Evolutionary conservation across 1,140 invertebrate genomes (phyloP), one percentile per base, ranked within the genome.

Genomic region (Diorhabda sublineata): DNA sequence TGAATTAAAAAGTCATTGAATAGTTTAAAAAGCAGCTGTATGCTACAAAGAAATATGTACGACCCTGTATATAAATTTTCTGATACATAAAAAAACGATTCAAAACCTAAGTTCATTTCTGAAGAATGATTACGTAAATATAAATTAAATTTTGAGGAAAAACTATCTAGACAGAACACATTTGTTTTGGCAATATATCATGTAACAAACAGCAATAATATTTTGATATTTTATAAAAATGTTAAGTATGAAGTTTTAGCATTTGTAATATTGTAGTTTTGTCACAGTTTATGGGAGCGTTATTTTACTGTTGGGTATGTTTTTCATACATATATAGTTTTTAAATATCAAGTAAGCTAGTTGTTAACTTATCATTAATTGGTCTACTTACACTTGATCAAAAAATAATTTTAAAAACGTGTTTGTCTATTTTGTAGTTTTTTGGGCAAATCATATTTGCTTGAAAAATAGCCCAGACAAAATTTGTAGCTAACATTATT

Each of bases 241-340:
- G 56, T 67, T 58, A 67, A 60, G 42, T 9, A 43, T 63, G 26
- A 63, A 8, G 6, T 61, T 66, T 66, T 61, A 66, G 65, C n/a
- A 52, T 66, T 65, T 67, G 57, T 67, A 67, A 67, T 66, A 64
- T 64, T 64, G 45, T 64, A 64, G 47, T 52, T 64, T 66, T 67
- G 58, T 67, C 65, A 61, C 58, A 67, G 11, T 67, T 67, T 67
- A 67, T 60, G 52, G 58, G 58, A 67, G 58, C 65, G 65, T 67
- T 67, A 64, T 64, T 67, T 67, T 58, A 61, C 65, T 67, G 65
- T 67, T 67, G 65, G 65, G 65, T 52, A 67, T 67, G 65, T 67
- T 61, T 67, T 67, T 64, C 64, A 65, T 65, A 65, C 64, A 42
- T 57, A 65, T 57, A 65, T 65, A 65, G 47, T 65, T 65, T 61